Evolutionary conservation across 2,888 invertebrate genomes (phyloP).

Genomic region (Adineta ricciae): DNA sequence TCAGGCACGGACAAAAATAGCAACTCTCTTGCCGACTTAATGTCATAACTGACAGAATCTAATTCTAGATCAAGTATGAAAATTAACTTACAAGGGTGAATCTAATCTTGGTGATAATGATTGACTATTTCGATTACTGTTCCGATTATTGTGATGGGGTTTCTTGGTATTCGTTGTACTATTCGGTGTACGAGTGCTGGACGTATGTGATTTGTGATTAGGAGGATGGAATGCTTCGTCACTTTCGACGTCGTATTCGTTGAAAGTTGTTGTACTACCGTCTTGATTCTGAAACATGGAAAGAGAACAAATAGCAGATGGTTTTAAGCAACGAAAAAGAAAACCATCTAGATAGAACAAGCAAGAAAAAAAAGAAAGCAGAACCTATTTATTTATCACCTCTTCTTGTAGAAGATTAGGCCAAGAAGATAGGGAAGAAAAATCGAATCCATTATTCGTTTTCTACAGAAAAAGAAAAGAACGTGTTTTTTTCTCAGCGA

Average conservation of each 20-base stretch:
- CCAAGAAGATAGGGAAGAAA: background rate
- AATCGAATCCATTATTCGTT: background rate
- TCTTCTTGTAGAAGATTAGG: background rate
- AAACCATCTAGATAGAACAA: background rate
- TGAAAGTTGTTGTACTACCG: background rate
- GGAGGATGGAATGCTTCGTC: background rate
- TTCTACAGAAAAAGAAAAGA: background rate
- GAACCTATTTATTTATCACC: background rate
- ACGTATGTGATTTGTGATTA: background rate
- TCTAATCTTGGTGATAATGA: background rate
- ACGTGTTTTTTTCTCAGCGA: background rate
- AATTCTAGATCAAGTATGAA: too few relatives aligned
- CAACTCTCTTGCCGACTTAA: too few relatives aligned
- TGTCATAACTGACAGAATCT: too few relatives aligned
- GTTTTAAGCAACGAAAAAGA: background rate
- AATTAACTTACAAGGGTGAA: background rate
- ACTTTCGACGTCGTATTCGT: conserved; percentile 2
- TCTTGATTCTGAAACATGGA: background rate
- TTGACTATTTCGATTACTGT: background rate
- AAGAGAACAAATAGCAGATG: too few relatives aligned
- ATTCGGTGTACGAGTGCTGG: background rate
- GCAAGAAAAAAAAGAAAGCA: background rate
- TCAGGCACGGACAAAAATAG: too few relatives aligned
- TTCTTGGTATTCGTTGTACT: background rate
- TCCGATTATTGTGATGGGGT: background rate